Evolutionary conservation across 2,797 vertebrate genomes (phyloP).

Genomic region (Adelosebastes latens): DNA sequence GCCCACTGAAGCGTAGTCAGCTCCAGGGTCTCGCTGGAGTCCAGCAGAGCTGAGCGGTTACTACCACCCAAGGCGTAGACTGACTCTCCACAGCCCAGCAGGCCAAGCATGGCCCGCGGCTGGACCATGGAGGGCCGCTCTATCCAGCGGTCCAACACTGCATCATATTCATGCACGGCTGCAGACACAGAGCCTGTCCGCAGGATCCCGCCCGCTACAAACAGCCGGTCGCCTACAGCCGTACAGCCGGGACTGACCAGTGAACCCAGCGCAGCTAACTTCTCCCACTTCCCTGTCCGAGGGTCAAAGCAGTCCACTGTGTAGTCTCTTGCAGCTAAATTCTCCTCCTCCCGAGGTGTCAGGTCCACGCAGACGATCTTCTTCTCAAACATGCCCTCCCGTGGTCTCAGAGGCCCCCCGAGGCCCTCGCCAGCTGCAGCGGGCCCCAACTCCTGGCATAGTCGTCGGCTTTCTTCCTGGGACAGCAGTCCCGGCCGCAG

Average conservation of each 20-base stretch:
- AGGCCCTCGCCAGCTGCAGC: constrained; percentile 74
- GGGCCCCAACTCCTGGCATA: constrained; percentile 81
- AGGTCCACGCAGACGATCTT: constrained; percentile 88
- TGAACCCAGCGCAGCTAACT: constrained; percentile 82
- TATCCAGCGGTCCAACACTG: constrained; percentile 83
- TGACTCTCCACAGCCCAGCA: constrained; percentile 81
- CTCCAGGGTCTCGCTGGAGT: constrained; percentile 84
- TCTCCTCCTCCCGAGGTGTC: constrained; percentile 81
- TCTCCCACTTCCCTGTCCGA: constrained; percentile 86
- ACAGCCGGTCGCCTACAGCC: constrained; percentile 82
- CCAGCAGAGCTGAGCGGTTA: constrained; percentile 81
- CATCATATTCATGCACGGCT: constrained; percentile 84
- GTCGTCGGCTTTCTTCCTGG: constrained; percentile 79
- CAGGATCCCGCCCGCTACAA: constrained; percentile 85
- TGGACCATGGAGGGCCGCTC: constrained; percentile 80
- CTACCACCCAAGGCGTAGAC: constrained; percentile 86
- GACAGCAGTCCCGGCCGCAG: constrained; percentile 84
- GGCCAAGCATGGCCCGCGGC: constrained; percentile 84
- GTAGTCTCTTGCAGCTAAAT: constrained; percentile 71
- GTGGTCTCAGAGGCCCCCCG: constrained; percentile 80
- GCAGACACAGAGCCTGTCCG: constrained; percentile 83
- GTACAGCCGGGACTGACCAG: constrained; percentile 86
- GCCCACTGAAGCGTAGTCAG: constrained; percentile 71
- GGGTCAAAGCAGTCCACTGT: constrained; percentile 87
- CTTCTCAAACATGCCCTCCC: constrained; percentile 89